Conservation (phyloP, 2,888 invertebrate species). For the Chalcis sispes region DNA sequence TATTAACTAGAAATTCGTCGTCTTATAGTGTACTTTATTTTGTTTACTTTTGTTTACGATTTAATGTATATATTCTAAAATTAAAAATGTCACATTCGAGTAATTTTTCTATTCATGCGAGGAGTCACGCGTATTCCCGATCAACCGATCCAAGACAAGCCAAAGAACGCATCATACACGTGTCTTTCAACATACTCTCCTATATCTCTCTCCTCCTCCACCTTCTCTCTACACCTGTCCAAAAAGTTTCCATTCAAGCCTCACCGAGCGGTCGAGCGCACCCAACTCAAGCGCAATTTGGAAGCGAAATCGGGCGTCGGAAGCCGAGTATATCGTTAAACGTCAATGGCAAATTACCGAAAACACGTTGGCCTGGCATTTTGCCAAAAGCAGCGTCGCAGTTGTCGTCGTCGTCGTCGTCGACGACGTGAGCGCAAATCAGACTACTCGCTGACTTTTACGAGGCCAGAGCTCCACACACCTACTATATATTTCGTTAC, state of each 20-base stretch:
- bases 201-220: neutral
- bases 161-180: too few relatives aligned
- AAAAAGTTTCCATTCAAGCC: neutral
- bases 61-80: too few relatives aligned
- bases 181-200: too few relatives aligned
- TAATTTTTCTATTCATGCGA: too few relatives aligned
- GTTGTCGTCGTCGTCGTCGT: neutral
- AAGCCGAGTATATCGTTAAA: constrained; percentile 45
- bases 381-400: constrained; percentile 29
- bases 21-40: too few relatives aligned
- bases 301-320: constrained; percentile 15
- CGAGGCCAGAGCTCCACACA: constrained; percentile 16
- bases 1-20: too few relatives aligned
- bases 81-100: too few relatives aligned
- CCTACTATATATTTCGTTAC: too few relatives aligned
- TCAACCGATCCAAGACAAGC: too few relatives aligned
- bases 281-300: constrained; percentile 11
- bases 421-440: constrained; percentile 24
- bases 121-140: too few relatives aligned
- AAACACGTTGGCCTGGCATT: constrained; percentile 47
- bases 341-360: constrained; percentile 52
- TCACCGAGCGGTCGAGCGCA: neutral
- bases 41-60: too few relatives aligned
- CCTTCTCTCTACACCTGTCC: neutral
- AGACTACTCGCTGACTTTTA: constrained; percentile 45